Evolutionary conservation across 2,113 vertebrate genomes (phyloP).

Genomic region (Chamaetylas fuelleborni): DNA sequence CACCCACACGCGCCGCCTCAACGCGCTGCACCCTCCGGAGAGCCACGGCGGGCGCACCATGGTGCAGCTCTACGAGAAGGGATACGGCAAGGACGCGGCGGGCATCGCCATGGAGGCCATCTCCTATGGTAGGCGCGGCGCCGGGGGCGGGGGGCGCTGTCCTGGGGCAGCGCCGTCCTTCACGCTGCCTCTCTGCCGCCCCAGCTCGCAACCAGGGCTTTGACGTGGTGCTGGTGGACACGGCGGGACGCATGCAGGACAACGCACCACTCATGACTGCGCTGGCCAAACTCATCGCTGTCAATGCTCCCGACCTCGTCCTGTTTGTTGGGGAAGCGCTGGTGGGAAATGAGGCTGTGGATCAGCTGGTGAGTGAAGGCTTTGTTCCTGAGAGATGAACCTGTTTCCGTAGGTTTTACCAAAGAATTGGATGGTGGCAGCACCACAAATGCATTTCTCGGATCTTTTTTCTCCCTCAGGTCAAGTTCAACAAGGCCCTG

Average conservation of each 20-base stretch:
- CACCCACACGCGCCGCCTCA: conserved; percentile 92
- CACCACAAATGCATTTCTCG: accelerated
- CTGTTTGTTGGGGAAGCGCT: conserved; percentile 97
- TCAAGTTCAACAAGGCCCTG: conserved; percentile 97
- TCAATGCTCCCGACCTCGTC: conserved; percentile 94
- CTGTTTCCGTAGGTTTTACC: accelerated
- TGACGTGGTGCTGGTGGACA: conserved; percentile 98
- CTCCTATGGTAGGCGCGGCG: conserved; percentile 79
- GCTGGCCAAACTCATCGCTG: conserved; percentile 93
- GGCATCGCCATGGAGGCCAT: conserved; percentile 99
- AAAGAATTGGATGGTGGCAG: accelerated
- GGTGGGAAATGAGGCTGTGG: conserved; percentile 96
- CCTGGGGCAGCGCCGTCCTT: accelerated
- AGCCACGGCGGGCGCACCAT: conserved; percentile 74
- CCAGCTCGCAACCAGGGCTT: conserved; percentile 93
- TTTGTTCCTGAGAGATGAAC: background rate
- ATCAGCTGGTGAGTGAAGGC: conserved; percentile 87
- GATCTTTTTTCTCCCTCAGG: conserved; percentile 67
- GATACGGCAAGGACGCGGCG: conserved; percentile 95
- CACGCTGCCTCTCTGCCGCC: background rate
- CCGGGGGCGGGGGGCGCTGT: accelerated
- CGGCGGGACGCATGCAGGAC: conserved; percentile 98
- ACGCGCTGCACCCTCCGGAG: conserved; percentile 88
- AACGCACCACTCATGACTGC: conserved; percentile 95
- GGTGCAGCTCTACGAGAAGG: conserved; percentile 96